phyloP scores from a whole-genome alignment of 2,797 vertebrate species.

The Otus scops region DNA sequence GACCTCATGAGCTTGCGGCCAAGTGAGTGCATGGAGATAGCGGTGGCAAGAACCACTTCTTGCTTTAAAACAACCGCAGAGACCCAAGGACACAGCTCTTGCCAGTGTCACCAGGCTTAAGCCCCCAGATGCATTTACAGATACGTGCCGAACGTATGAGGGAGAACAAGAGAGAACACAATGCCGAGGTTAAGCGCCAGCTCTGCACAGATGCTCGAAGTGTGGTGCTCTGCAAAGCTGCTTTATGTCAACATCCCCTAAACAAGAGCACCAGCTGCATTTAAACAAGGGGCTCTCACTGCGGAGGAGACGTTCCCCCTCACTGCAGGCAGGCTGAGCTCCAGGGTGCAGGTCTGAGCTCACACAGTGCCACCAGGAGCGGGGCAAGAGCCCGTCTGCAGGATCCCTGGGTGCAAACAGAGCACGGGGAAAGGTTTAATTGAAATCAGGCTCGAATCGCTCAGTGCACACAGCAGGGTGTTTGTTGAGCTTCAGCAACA shows the following conservation, averaged over 20 bases:
- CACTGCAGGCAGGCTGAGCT: neutral
- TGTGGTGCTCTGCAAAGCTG: neutral
- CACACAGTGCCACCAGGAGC: fast-evolving
- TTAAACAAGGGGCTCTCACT: neutral
- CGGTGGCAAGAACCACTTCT: fast-evolving
- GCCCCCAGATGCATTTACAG: neutral
- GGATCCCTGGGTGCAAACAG: neutral
- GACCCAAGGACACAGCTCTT: neutral
- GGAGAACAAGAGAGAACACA: neutral
- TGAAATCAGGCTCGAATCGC: neutral
- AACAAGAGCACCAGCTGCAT: neutral
- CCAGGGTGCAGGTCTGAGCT: fast-evolving
- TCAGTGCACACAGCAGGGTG: neutral
- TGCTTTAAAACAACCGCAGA: neutral
- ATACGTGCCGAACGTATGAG: fast-evolving
- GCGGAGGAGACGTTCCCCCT: neutral
- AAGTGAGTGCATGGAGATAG: fast-evolving
- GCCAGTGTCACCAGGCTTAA: neutral
- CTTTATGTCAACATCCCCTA: neutral
- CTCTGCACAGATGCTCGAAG: neutral
- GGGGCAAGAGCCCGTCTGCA: neutral
- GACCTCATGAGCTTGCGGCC: fast-evolving
- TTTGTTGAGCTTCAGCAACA: neutral
- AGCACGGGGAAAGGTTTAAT: neutral
- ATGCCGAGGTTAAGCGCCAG: neutral